phyloP scores from a whole-genome alignment of 92 coral and sea anemone genomes.

The Pocillopora meandrina region DNA sequence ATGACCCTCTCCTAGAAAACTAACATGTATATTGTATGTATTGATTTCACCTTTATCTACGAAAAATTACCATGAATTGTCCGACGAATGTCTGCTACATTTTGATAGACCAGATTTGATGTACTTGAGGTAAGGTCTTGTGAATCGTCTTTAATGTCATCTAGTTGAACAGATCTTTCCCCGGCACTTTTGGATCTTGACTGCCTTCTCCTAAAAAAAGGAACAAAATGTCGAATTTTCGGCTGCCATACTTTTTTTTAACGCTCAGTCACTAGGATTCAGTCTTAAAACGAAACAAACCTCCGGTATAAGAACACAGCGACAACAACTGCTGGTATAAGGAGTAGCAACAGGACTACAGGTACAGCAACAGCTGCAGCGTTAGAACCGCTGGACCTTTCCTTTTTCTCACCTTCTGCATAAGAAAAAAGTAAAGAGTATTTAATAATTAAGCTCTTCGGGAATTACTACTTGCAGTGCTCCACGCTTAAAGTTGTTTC shows the following conservation, averaged over 20 bases:
- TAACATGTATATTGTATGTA: too few relatives aligned
- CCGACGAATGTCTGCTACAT: neutral
- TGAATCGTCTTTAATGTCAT: neutral
- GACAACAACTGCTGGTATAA: constrained; percentile 1
- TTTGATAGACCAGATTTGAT: constrained; percentile 3
- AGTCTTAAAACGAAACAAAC: neutral
- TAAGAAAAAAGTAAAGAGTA: neutral
- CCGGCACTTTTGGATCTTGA: neutral
- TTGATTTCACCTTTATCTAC: neutral
- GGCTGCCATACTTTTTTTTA: neutral
- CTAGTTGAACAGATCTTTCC: neutral
- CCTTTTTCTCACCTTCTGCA: neutral
- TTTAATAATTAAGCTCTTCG: neutral
- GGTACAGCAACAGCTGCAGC: neutral
- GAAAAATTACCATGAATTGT: neutral
- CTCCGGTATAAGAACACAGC: constrained; percentile 4
- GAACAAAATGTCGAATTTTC: neutral
- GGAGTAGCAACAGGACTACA: constrained; percentile 1
- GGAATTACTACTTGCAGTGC: too few relatives aligned
- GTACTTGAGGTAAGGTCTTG: neutral
- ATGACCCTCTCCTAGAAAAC: too few relatives aligned
- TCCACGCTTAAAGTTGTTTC: too few relatives aligned
- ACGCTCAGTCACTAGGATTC: neutral
- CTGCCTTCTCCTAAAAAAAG: neutral
- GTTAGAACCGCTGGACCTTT: neutral